Percentiles rank a stretch among this genome's conserved stretches.
These are phyloP conservation scores for Accipiter cooperii DNA, from an alignment of 2,113 vertebrate genomes.

Conservation along the genomic window DNA sequence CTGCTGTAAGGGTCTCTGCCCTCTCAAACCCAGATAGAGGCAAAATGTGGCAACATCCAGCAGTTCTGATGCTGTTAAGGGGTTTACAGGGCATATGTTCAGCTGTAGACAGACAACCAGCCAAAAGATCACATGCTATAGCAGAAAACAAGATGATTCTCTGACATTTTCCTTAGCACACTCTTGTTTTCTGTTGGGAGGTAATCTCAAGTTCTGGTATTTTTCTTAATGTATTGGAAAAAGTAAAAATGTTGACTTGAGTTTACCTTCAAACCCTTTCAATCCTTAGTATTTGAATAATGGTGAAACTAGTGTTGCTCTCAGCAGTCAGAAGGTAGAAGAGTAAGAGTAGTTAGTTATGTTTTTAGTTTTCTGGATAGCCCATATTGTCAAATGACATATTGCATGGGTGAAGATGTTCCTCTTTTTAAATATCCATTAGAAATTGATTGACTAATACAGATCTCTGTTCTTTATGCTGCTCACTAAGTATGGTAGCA, in stretches of 20 bases:
- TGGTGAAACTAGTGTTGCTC: not conserved
- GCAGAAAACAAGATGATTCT: not conserved
- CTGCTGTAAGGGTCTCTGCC: not conserved
- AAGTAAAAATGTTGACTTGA: not conserved
- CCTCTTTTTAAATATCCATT: constrained; percentile 11
- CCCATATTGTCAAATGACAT: not conserved
- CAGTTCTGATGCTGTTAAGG: not conserved
- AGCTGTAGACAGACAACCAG: not conserved
- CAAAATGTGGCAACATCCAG: not conserved
- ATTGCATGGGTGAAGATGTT: not conserved
- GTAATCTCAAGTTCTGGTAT: not conserved
- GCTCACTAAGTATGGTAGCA: not conserved
- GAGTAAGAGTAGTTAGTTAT: not conserved
- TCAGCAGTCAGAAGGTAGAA: not conserved
- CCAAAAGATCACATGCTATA: not conserved
- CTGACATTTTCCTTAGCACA: not conserved
- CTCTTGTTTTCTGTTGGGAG: not conserved
- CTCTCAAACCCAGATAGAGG: not conserved
- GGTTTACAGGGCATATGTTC: not conserved
- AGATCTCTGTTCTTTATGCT: not conserved
- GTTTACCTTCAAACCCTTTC: not conserved
- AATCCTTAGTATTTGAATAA: constrained; percentile 20
- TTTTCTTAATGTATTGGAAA: not conserved
- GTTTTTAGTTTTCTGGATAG: constrained; percentile 23
- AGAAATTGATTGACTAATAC: not conserved